These are phyloP conservation scores for Smutsia temminckii DNA, from an alignment of 2,797 vertebrate species.

Conservation along the genomic window DNA sequence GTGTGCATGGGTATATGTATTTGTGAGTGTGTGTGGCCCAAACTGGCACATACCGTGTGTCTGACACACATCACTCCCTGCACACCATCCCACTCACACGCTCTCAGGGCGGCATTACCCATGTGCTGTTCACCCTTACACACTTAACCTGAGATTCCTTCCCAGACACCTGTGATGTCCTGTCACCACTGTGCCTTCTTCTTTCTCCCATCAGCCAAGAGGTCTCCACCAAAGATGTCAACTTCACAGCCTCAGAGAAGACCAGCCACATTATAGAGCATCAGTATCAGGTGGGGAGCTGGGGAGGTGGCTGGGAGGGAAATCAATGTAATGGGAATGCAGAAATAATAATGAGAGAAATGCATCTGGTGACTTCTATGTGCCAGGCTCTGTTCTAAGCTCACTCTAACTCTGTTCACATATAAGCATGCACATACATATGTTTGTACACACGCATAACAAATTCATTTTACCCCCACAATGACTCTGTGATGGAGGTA, in stretches of 20 bases:
- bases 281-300: slow-evolving; percentile 84
- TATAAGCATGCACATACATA: rapidly evolving
- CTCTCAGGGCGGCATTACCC: neutral
- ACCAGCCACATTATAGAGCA: slow-evolving; percentile 83
- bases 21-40: neutral
- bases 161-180: neutral
- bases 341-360: neutral
- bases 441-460: rapidly evolving
- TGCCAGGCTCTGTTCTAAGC: neutral
- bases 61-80: no score
- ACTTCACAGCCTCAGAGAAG: slow-evolving; percentile 84
- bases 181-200: neutral
- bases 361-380: neutral
- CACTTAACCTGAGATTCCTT: neutral
- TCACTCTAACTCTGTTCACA: neutral
- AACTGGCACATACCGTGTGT: neutral
- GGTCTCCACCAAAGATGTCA: slow-evolving; percentile 86
- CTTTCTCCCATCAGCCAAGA: slow-evolving; percentile 80
- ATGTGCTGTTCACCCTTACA: neutral
- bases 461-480: neutral
- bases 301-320: neutral
- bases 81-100: neutral
- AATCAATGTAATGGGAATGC: neutral
- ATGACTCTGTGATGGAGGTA: neutral
- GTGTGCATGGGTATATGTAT: neutral